Evolutionary conservation across 1,140 invertebrate species (phyloP), one percentile per base, ranked within the genome.

Genomic region (Globodera ellingtonae): DNA sequence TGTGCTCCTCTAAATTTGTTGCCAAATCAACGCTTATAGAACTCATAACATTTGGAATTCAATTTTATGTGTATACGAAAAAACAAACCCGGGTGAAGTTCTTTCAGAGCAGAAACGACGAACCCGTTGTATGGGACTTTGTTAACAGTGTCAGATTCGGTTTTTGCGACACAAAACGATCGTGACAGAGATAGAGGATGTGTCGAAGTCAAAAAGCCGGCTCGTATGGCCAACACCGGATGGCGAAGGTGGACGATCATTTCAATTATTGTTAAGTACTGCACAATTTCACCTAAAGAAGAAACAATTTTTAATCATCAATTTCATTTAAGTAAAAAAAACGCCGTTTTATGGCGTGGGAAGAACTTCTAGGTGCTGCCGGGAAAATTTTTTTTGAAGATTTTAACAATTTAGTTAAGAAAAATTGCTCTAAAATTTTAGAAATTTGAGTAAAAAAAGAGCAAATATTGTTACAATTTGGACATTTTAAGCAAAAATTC

Each of bases 1-100:
- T 83, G 46, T 85, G 85, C 82, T 91, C 91, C 83, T 90, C 91
- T 72, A 15, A 67, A 59, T 15, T 59, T 5, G 3, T 18, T 15
- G 18, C 10, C 85, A 62, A 80, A 48, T 6, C 80, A 35, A 48
- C 84, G 78, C 18, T 4, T 6, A 50, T 52, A 56, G n/a, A 35
- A 35, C 35, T 35, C 35, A 35, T 35, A 35, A 35, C 35, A 35
- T 35, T 35, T 2, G 24, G 18, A n/a, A 47, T 35, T 13, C 50
- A 35, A 4, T 52, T 71, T 80, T 78, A 18, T 78, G 47, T 35
- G 24, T 21, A 67, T 9, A 4, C 44, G 13, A 48, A 59, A 48
- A 35, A 82, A 70, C 35, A 15, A 59, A 84, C 83, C 83, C 65
- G 84, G 46, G 70, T 84, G 56, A 50, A 86, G 69, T 46, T 84